Evolutionary conservation across 2,797 vertebrate species (phyloP).

Genomic region (Enteromius mattozi): DNA sequence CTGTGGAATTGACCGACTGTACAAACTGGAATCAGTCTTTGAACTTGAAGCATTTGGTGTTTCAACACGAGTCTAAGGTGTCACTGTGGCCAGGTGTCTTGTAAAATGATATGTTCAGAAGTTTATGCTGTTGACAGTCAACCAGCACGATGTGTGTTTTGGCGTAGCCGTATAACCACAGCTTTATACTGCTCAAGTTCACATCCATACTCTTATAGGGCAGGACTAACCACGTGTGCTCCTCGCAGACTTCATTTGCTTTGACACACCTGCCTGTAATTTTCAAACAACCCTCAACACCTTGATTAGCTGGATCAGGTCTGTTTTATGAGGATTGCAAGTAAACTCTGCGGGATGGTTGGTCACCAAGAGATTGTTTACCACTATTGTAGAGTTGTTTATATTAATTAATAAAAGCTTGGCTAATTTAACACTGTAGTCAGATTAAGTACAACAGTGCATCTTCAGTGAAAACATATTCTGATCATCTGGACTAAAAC

Average conservation of each 20-base stretch:
- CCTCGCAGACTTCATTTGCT: too few relatives aligned
- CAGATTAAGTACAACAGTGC: background rate
- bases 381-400: background rate
- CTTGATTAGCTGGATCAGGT: background rate
- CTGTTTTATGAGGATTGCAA: background rate
- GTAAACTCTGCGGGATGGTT: background rate
- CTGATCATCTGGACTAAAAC: background rate
- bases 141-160: background rate
- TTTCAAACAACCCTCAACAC: too few relatives aligned
- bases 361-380: background rate
- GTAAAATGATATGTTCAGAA: background rate
- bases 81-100: background rate
- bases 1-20: background rate
- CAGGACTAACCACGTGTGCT: too few relatives aligned
- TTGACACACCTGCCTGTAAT: background rate
- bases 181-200: background rate
- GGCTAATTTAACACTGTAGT: background rate
- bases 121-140: background rate
- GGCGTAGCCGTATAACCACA: background rate
- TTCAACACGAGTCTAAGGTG: background rate
- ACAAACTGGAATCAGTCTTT: background rate
- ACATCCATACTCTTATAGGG: background rate
- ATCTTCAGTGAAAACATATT: background rate
- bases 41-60: background rate
- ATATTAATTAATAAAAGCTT: background rate